Evolutionary conservation across 2,797 vertebrate species (phyloP).

Genomic region (Diglossa cyanea): DNA sequence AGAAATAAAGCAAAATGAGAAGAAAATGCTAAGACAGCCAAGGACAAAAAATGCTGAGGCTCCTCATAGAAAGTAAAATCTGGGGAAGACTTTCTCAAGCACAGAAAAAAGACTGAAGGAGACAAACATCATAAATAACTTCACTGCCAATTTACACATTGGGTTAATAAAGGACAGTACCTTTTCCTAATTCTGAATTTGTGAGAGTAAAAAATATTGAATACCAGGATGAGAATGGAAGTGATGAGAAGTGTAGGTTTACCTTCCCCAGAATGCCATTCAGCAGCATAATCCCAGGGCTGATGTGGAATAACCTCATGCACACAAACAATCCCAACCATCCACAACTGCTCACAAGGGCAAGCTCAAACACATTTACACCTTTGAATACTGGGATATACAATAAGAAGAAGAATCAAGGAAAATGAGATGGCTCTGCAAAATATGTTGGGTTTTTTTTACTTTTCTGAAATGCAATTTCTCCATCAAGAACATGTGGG

Average conservation of each 20-base stretch:
- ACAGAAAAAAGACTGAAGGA: not conserved
- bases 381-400: not conserved
- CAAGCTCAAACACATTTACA: not conserved
- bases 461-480: not conserved
- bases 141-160: conserved; percentile 2
- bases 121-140: not conserved
- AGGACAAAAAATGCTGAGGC: not conserved
- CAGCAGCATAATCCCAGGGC: not conserved
- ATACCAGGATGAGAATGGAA: not conserved
- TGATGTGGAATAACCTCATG: not conserved
- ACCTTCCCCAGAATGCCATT: not conserved
- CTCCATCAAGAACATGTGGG: not conserved
- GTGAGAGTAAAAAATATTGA: not conserved
- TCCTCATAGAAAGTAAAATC: not conserved
- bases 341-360: not conserved
- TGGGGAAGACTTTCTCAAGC: not conserved
- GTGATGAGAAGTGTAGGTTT: not conserved
- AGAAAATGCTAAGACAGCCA: not conserved
- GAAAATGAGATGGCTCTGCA: not conserved
- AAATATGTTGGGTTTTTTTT: rapidly evolving
- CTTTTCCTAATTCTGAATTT: not conserved
- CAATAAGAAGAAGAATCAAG: not conserved
- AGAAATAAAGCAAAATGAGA: not conserved
- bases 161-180: not conserved
- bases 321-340: not conserved